Evolutionary conservation across 2,113 vertebrate species (phyloP).

Genomic region (Lophotis ruficrista): DNA sequence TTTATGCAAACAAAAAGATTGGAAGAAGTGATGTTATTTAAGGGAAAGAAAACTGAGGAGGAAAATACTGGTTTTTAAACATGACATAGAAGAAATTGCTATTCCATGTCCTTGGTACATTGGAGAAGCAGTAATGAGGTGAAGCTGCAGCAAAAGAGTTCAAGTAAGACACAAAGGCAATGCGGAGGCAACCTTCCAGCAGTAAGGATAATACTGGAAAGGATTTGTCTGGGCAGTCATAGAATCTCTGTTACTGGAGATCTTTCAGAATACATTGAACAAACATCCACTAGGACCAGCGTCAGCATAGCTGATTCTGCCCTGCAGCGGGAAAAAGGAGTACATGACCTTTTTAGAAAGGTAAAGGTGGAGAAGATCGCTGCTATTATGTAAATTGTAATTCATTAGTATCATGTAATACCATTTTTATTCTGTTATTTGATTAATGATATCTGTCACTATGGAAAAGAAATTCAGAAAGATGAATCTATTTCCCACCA

Average conservation of each 20-base stretch:
- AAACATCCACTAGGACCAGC: neutral
- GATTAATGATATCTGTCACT: neutral
- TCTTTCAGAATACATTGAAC: neutral
- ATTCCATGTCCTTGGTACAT: neutral
- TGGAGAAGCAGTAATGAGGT: neutral
- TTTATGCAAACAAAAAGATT: neutral
- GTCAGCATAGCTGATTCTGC: neutral
- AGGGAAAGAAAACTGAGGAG: neutral
- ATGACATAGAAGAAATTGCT: neutral
- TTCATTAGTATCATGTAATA: neutral
- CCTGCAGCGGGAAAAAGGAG: neutral
- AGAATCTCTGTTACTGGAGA: neutral
- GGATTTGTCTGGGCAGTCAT: neutral
- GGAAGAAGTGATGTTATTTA: neutral
- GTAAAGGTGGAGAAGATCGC: neutral
- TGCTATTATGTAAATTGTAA: neutral
- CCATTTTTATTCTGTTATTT: too few relatives aligned
- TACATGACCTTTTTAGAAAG: neutral
- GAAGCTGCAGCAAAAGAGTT: neutral
- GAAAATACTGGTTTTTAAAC: neutral
- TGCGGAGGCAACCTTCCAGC: neutral
- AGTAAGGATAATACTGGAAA: neutral
- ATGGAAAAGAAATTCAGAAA: neutral
- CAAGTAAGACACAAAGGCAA: neutral
- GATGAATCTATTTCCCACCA: neutral